A percentile compares a stretch with the other conserved stretches of the same genome.
Evolutionary conservation across 1,140 invertebrate genomes (phyloP).

Genomic region (Drosophila ambigua): DNA sequence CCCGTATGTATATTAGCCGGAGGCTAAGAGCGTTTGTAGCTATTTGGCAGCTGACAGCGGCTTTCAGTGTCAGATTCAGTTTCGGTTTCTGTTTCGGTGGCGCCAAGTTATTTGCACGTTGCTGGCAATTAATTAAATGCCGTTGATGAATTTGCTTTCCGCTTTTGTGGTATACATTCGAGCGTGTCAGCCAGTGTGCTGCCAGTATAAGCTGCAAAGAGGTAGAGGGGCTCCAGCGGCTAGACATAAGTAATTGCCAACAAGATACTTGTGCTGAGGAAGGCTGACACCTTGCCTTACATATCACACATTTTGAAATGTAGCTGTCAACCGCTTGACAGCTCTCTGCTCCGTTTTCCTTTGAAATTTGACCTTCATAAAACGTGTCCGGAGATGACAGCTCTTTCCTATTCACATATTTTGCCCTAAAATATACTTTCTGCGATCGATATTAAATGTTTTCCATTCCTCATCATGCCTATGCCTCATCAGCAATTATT

Average conservation of each 20-base stretch:
- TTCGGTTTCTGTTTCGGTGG: slow-evolving; percentile 41
- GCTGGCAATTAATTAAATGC: slow-evolving; percentile 64
- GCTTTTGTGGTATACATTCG: slow-evolving; percentile 17
- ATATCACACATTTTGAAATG: slow-evolving; percentile 13
- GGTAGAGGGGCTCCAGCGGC: slow-evolving; percentile 1
- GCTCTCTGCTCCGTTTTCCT: neutral
- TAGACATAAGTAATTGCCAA: slow-evolving; percentile 9
- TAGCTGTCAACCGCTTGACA: slow-evolving; percentile 6
- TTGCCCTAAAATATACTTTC: too few relatives aligned
- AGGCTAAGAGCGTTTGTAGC: slow-evolving; percentile 37
- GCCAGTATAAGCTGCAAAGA: neutral
- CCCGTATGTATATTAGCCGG: slow-evolving; percentile 38
- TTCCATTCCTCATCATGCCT: slow-evolving; percentile 30
- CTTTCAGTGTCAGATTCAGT: slow-evolving; percentile 38
- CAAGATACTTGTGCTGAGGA: neutral
- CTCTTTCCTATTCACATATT: too few relatives aligned
- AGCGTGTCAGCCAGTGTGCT: neutral
- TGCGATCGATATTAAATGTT: slow-evolving; percentile 16
- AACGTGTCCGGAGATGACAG: too few relatives aligned
- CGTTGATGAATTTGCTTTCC: slow-evolving; percentile 43
- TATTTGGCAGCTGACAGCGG: slow-evolving; percentile 40
- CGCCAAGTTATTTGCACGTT: slow-evolving; percentile 36
- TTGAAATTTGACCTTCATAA: too few relatives aligned
- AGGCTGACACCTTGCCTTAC: slow-evolving; percentile 16
- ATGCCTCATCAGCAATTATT: slow-evolving; percentile 22